Conservation (phyloP, 2,888 invertebrate genomes). For the Lydus trimaculatus region DNA sequence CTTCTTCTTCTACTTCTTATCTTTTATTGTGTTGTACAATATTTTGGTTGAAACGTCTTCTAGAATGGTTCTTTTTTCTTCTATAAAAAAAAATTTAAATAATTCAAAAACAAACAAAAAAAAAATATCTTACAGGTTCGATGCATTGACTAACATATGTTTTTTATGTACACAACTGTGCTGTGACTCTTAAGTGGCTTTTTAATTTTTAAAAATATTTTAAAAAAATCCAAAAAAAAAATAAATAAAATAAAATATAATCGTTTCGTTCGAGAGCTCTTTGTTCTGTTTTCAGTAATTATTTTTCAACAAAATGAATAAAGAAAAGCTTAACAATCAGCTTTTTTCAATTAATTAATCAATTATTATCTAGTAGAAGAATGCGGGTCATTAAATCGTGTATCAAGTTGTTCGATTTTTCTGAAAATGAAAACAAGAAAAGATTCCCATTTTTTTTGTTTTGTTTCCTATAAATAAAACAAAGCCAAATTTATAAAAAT, state of each 20-base stretch:
- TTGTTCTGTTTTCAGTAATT: slow-evolving; percentile 41
- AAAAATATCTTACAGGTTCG: slow-evolving; percentile 43
- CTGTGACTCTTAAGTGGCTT: slow-evolving; percentile 67
- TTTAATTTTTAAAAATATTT: slow-evolving; percentile 62
- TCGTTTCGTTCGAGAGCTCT: slow-evolving; percentile 53
- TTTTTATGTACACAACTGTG: slow-evolving; percentile 65
- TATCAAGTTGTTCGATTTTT: slow-evolving; percentile 1
- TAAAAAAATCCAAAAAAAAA: slow-evolving; percentile 52
- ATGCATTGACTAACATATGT: slow-evolving; percentile 56
- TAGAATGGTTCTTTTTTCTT: background rate
- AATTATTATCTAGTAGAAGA: background rate
- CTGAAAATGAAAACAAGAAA: background rate
- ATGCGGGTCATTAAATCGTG: slow-evolving; percentile 8
- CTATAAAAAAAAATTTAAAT: background rate
- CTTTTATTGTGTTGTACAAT: background rate
- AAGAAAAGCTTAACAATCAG: background rate
- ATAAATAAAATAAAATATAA: slow-evolving; percentile 17
- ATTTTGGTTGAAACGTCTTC: background rate
- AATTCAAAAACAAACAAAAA: background rate
- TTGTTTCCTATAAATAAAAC: background rate
- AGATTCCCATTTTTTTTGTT: no score
- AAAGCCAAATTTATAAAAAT: slow-evolving; percentile 23
- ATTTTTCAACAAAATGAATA: slow-evolving; percentile 22
- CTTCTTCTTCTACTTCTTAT: background rate
- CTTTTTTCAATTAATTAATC: background rate